phyloP scores from a whole-genome alignment of 2,888 invertebrate species.

The Himalopsyche tibetana region DNA sequence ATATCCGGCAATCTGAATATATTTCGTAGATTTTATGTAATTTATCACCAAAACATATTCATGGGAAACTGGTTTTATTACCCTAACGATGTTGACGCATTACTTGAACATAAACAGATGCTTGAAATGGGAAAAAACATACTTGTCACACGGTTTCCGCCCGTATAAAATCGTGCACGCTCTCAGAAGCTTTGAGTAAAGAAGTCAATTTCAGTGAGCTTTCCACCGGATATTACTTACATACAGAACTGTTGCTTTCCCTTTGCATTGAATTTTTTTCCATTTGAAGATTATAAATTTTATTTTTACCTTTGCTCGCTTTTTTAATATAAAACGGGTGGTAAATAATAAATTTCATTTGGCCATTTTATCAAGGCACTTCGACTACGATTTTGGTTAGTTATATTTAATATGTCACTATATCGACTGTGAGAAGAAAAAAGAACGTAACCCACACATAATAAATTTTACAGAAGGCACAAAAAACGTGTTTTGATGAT shows the following conservation, averaged over 20 bases:
- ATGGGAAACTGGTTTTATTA: background rate
- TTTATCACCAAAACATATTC: background rate
- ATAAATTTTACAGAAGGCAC: too few relatives aligned
- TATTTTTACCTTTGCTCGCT: too few relatives aligned
- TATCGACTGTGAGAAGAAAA: too few relatives aligned
- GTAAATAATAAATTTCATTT: too few relatives aligned
- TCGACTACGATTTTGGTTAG: too few relatives aligned
- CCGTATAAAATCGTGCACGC: background rate
- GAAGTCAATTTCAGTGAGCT: constrained; percentile 48
- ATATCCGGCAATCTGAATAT: too few relatives aligned
- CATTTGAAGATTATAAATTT: background rate
- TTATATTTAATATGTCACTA: too few relatives aligned
- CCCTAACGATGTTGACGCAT: constrained; percentile 2
- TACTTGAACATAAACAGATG: constrained; percentile 6
- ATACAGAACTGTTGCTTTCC: background rate
- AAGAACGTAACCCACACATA: too few relatives aligned
- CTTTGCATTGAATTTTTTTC: background rate
- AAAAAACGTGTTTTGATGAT: too few relatives aligned
- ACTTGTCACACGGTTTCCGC: background rate
- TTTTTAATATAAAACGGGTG: too few relatives aligned
- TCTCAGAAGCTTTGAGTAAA: constrained; percentile 13
- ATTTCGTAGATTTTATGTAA: background rate
- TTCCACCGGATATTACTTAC: constrained; percentile 47
- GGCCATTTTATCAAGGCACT: too few relatives aligned
- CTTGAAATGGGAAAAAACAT: background rate